These are phyloP conservation scores for Cheumatopsyche charites DNA, from an alignment of 1,140 invertebrate species.

Conservation along the genomic window DNA sequence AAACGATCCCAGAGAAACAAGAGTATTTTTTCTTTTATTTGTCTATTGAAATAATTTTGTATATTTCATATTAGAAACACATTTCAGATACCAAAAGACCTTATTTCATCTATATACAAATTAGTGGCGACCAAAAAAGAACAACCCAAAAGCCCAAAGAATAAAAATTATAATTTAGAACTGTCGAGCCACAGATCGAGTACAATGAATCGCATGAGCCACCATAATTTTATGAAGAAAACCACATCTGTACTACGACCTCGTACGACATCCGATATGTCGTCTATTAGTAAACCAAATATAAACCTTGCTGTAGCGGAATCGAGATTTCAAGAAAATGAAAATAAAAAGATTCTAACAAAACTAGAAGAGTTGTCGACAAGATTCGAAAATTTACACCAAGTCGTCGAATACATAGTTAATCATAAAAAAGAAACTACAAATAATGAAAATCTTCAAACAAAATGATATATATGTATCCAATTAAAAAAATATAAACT, in stretches of 20 bases:
- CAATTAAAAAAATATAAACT: conserved; percentile 6
- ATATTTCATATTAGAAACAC: too few species aligned
- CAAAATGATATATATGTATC: conserved; percentile 18
- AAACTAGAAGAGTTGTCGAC: conserved; percentile 50
- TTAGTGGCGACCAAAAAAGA: conserved; percentile 72
- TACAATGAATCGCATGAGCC: not conserved
- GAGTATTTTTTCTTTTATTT: conserved; percentile 52
- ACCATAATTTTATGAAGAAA: conserved; percentile 10
- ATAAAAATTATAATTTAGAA: conserved; percentile 17
- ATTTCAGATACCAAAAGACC: conserved; percentile 72
- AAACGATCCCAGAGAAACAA: conserved; percentile 79
- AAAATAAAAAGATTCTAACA: not conserved
- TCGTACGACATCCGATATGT: conserved; percentile 39
- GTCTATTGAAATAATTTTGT: conserved; percentile 7
- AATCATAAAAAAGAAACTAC: conserved; percentile 52
- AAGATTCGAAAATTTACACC: conserved; percentile 55
- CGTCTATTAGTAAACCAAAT: conserved; percentile 16
- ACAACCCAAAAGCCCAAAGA: conserved; percentile 48
- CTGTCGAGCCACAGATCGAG: not conserved
- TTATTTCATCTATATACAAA: conserved; percentile 73
- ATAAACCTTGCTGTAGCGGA: not conserved
- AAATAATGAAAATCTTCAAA: not conserved
- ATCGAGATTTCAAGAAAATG: not conserved
- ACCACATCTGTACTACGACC: not conserved
- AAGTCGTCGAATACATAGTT: conserved; percentile 53